A percentile compares a stretch with the other conserved stretches of the same genome.
Evolutionary conservation across 2,797 vertebrate species (phyloP).

Genomic region (Mionectes olivaceus): DNA sequence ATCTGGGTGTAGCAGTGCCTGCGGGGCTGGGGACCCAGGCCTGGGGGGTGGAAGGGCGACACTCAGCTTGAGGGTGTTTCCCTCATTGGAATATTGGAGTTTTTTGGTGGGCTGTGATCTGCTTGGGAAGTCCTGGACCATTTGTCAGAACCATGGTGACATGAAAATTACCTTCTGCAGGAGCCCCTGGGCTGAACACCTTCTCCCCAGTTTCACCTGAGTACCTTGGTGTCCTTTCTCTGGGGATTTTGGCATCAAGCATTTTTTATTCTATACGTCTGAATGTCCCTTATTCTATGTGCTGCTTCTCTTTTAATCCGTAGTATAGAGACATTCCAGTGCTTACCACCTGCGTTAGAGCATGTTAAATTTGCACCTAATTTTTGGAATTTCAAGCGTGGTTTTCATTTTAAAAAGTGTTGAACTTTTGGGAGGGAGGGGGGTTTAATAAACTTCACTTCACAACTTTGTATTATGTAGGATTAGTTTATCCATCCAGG

Average conservation of each 20-base stretch:
- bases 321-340: background rate
- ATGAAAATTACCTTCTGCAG: background rate
- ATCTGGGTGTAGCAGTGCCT: background rate
- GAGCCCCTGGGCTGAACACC: accelerated
- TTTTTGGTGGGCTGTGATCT: background rate
- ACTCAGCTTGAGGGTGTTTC: background rate
- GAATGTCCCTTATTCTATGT: accelerated
- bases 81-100: accelerated
- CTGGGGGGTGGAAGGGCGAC: background rate
- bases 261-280: background rate
- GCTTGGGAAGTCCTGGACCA: background rate
- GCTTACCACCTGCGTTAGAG: no score
- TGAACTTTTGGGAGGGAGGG: no score
- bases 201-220: accelerated
- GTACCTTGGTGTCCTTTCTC: accelerated
- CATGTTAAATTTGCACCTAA: background rate
- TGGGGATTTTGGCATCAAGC: background rate
- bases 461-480: background rate
- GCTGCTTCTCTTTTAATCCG: background rate
- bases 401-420: background rate
- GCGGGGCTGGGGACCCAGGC: background rate
- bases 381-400: background rate
- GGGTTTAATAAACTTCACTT: background rate
- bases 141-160: background rate
- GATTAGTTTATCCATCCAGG: background rate